These are phyloP conservation scores for Nasua narica DNA, from an alignment of 2,797 vertebrate genomes.

Conservation along the genomic window DNA sequence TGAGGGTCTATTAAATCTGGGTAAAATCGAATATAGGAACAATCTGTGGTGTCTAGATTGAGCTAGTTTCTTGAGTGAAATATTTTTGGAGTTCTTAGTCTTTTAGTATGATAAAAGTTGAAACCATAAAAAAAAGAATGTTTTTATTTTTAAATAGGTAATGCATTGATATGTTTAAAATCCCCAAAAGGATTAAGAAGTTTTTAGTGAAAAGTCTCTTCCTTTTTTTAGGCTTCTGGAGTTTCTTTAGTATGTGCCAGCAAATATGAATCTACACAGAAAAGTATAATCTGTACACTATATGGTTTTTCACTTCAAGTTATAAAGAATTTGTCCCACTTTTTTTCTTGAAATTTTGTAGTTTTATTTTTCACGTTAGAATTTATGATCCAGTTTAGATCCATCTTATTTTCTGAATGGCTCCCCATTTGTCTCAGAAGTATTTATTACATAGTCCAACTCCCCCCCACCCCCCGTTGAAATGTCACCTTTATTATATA, in stretches of 20 bases:
- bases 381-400: neutral
- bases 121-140: neutral
- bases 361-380: slow-evolving; percentile 1
- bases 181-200: neutral
- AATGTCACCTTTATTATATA: neutral
- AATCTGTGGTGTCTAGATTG: neutral
- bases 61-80: neutral
- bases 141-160: neutral
- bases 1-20: neutral
- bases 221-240: neutral
- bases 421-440: neutral
- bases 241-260: neutral
- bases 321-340: neutral
- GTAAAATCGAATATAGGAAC: neutral
- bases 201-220: neutral
- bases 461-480: neutral
- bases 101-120: neutral
- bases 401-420: neutral
- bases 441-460: neutral
- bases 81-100: neutral
- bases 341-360: neutral
- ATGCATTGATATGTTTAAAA: slow-evolving; percentile 1
- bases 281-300: neutral
- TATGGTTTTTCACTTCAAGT: neutral
- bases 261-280: neutral